A percentile compares a stretch with the other conserved stretches of the same genome.
Conservation (phyloP, 1,140 invertebrate species). For the Cepaea nemoralis region DNA sequence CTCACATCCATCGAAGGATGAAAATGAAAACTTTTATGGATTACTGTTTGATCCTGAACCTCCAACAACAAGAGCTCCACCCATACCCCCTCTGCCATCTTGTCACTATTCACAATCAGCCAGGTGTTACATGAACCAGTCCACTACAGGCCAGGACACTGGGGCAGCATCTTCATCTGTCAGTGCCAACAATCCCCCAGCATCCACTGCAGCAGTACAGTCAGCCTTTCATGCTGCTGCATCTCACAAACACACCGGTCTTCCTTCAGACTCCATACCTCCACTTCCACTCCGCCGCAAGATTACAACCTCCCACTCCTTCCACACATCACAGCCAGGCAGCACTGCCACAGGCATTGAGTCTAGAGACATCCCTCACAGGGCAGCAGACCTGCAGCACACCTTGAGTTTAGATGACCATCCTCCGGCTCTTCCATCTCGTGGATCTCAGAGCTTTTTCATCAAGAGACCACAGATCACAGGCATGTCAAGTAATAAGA, state of each 20-base stretch:
- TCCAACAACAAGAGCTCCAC: conserved; percentile 13
- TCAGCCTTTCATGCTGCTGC: neutral
- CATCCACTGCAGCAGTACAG: neutral
- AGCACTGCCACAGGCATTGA: neutral
- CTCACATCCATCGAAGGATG: conserved; percentile 18
- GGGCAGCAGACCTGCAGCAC: neutral
- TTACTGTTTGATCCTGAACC: neutral
- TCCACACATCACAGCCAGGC: neutral
- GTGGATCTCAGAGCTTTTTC: conserved; percentile 26
- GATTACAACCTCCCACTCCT: neutral
- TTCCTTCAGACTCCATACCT: neutral
- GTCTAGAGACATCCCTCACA: neutral
- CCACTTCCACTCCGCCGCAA: conserved; percentile 23
- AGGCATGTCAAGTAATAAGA: neutral
- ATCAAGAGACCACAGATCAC: conserved; percentile 36
- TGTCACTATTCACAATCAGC: conserved; percentile 29
- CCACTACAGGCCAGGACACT: neutral
- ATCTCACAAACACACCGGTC: neutral
- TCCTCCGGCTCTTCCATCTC: conserved; percentile 19
- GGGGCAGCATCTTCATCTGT: neutral
- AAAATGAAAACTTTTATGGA: conserved; percentile 37
- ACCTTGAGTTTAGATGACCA: neutral
- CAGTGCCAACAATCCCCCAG: neutral
- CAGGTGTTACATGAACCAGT: neutral
- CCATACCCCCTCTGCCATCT: conserved; percentile 40